Percentiles rank a stretch among this genome's conserved stretches.
Conservation (phyloP, 2,113 vertebrate genomes). For the Atherinomorus stipes region DNA sequence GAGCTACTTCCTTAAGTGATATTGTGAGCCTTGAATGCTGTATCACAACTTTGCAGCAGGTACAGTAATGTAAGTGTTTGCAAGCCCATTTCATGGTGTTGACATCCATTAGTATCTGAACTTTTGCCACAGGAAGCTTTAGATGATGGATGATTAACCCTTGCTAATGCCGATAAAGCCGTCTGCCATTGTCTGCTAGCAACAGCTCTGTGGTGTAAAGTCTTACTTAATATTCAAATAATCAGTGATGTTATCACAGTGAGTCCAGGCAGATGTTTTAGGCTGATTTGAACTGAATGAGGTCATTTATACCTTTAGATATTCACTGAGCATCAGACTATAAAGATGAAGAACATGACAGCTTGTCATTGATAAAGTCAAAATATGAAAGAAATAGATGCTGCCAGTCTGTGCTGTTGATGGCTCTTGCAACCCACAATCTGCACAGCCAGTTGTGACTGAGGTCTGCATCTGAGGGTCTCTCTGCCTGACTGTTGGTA, state of each 20-base stretch:
- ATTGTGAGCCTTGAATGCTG: background rate
- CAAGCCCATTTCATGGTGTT: background rate
- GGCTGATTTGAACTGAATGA: background rate
- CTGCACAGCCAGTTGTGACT: no score
- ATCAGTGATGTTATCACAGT: background rate
- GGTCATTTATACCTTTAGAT: background rate
- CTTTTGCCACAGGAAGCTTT: slow-evolving; percentile 30
- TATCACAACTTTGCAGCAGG: slow-evolving; percentile 9
- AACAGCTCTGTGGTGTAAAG: slow-evolving; percentile 14
- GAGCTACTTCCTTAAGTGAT: slow-evolving; percentile 27
- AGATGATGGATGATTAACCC: slow-evolving; percentile 45
- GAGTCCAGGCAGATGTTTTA: background rate
- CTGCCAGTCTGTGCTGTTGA: background rate
- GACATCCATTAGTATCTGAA: slow-evolving; percentile 51
- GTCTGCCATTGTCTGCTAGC: slow-evolving; percentile 53
- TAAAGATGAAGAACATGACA: background rate
- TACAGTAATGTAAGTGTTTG: slow-evolving; percentile 6
- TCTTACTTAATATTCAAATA: background rate
- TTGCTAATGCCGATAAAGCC: slow-evolving; percentile 33
- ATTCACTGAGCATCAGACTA: background rate
- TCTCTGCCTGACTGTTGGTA: background rate
- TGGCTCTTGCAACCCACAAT: background rate
- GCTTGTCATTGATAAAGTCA: background rate
- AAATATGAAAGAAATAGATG: background rate
- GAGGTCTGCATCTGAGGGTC: background rate